These are phyloP conservation scores for Scatophagus argus DNA, from an alignment of 2,113 vertebrate genomes.

Conservation along the genomic window DNA sequence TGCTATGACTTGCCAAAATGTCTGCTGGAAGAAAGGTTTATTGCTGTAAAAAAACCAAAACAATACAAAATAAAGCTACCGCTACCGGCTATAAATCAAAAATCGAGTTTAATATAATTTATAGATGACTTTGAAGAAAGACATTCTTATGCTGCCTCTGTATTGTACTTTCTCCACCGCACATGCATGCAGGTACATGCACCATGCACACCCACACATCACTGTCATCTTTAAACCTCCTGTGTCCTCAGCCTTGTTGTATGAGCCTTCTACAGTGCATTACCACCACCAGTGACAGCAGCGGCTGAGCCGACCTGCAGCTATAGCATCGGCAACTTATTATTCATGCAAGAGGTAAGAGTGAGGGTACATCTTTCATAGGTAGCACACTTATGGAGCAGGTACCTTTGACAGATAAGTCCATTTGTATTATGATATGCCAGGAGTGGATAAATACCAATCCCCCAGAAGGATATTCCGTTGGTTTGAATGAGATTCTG, in stretches of 20 bases:
- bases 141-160: background rate
- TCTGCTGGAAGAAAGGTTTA: background rate
- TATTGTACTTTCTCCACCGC: background rate
- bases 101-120: background rate
- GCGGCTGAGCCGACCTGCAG: background rate
- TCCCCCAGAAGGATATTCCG: constrained; percentile 1
- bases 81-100: background rate
- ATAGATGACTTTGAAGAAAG: background rate
- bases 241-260: constrained; percentile 3
- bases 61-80: no score
- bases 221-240: background rate
- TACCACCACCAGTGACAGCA: background rate
- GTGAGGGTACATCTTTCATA: constrained; percentile 7
- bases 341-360: constrained; percentile 30
- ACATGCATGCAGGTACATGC: background rate
- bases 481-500: constrained; percentile 10
- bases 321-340: constrained; percentile 11
- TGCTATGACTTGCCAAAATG: background rate
- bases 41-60: background rate
- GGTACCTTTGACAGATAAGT: background rate
- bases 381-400: background rate
- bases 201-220: background rate
- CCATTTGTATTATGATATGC: background rate
- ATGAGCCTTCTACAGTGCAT: background rate
- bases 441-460: constrained; percentile 18